Conservation (phyloP, 2,113 vertebrate genomes). For the Anarrhichthys ocellatus region DNA sequence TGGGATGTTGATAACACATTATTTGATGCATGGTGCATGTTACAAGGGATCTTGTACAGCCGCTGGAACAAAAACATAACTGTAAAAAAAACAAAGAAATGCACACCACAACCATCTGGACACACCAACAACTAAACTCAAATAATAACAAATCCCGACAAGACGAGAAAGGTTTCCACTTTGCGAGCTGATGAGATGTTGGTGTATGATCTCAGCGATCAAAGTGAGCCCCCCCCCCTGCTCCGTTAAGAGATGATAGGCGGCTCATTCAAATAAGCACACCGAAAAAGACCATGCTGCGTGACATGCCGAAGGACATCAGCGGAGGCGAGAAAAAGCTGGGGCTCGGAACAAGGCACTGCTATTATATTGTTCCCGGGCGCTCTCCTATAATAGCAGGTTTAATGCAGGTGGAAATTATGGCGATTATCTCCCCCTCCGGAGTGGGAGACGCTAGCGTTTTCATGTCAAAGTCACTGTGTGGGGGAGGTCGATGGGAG, state of each 20-base stretch:
- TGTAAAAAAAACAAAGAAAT: neutral
- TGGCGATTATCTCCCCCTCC: slow-evolving; percentile 54
- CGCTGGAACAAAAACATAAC: neutral
- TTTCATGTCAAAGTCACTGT: slow-evolving; percentile 65
- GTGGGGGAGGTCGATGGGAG: slow-evolving; percentile 44
- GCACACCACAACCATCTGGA: neutral
- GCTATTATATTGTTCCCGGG: slow-evolving; percentile 48
- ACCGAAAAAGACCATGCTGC: neutral
- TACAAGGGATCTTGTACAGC: neutral
- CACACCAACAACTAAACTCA: neutral
- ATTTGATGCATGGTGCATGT: neutral
- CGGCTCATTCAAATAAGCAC: no score
- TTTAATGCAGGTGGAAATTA: slow-evolving; percentile 70
- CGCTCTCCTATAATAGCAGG: slow-evolving; percentile 57
- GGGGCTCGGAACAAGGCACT: slow-evolving; percentile 17
- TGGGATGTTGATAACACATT: neutral
- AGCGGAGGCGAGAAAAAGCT: neutral
- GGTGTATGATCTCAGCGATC: neutral
- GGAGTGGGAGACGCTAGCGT: slow-evolving; percentile 34
- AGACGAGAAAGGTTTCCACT: neutral
- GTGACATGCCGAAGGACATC: neutral
- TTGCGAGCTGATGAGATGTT: neutral
- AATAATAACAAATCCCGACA: neutral
- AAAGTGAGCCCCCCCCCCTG: neutral
- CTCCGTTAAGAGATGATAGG: no score